These are phyloP conservation scores for Zaprionus kolodkinae DNA, from an alignment of 1,140 invertebrate genomes.

Conservation along the genomic window DNA sequence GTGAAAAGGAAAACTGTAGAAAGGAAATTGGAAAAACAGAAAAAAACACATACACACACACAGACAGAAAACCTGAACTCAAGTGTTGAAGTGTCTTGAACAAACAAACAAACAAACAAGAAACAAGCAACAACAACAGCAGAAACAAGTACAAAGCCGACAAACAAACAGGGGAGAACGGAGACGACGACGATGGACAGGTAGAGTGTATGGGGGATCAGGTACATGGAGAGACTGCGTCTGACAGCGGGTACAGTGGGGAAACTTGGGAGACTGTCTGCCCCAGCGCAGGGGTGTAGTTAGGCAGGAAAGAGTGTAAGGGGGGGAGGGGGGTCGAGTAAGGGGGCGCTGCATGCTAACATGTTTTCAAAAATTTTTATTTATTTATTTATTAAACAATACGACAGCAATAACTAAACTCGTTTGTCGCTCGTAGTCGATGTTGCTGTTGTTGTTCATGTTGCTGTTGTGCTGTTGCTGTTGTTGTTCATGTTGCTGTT, in stretches of 20 bases:
- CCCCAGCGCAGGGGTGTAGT: not conserved
- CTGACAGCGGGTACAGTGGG: constrained; percentile 4
- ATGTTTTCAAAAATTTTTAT: constrained; percentile 65
- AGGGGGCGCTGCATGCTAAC: constrained; percentile 64
- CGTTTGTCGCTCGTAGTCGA: constrained; percentile 44
- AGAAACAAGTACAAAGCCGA: constrained; percentile 36
- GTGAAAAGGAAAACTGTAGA: constrained; percentile 62
- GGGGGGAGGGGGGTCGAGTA: not conserved
- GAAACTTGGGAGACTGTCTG: constrained; percentile 10
- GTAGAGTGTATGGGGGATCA: constrained; percentile 2
- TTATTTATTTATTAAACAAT: constrained; percentile 78
- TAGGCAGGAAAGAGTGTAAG: no score
- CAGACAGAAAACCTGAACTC: constrained; percentile 51
- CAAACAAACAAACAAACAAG: constrained; percentile 64
- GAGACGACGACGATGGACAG: constrained; percentile 8
- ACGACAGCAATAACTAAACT: constrained; percentile 61
- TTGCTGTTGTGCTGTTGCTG: constrained; percentile 32
- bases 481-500: constrained; percentile 36
- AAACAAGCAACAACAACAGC: constrained; percentile 29
- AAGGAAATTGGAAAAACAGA: constrained; percentile 63
- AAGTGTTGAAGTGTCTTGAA: constrained; percentile 75
- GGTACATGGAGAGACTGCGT: constrained; percentile 1
- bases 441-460: constrained; percentile 29
- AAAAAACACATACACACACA: not conserved
- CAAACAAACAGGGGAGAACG: constrained; percentile 49